phyloP scores from a whole-genome alignment of 2,113 vertebrate species.

The Atractosteus spatula region DNA sequence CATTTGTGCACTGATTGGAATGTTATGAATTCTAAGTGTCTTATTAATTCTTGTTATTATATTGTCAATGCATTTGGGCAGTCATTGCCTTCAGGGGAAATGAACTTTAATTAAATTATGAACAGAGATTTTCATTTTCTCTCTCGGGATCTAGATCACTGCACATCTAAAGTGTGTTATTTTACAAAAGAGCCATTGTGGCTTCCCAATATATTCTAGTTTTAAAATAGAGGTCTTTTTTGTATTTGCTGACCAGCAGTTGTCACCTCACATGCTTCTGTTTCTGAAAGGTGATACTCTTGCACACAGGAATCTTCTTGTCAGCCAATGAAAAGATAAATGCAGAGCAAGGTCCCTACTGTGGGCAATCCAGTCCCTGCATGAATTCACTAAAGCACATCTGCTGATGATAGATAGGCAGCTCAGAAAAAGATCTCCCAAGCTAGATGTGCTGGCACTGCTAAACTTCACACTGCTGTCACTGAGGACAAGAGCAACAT shows the following conservation, averaged over 20 bases:
- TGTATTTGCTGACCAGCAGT: slow-evolving; percentile 27
- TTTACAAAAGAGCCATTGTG: not conserved
- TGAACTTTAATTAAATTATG: too few species aligned
- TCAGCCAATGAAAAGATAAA: slow-evolving; percentile 46
- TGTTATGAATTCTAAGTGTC: slow-evolving; percentile 1
- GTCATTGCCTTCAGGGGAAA: too few species aligned
- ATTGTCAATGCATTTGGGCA: not conserved
- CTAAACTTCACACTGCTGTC: slow-evolving; percentile 27
- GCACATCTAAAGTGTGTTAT: not conserved
- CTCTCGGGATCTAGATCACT: slow-evolving; percentile 6
- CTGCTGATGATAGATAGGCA: slow-evolving; percentile 35
- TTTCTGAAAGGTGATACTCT: slow-evolving; percentile 42
- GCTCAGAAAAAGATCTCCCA: slow-evolving; percentile 23
- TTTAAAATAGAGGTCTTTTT: not conserved
- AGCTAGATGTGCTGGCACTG: slow-evolving; percentile 20
- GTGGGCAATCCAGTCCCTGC: slow-evolving; percentile 38
- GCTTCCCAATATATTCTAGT: not conserved
- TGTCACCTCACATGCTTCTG: slow-evolving; percentile 29
- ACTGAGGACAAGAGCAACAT: slow-evolving; percentile 21
- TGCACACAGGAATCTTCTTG: slow-evolving; percentile 34
- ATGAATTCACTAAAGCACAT: slow-evolving; percentile 30
- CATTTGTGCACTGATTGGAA: slow-evolving; percentile 1
- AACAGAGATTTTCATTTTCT: not conserved
- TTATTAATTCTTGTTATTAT: slow-evolving; percentile 7
- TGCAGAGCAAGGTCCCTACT: slow-evolving; percentile 33